phyloP scores from a whole-genome alignment of 2,888 invertebrate genomes.

The Lissonota sp. region DNA sequence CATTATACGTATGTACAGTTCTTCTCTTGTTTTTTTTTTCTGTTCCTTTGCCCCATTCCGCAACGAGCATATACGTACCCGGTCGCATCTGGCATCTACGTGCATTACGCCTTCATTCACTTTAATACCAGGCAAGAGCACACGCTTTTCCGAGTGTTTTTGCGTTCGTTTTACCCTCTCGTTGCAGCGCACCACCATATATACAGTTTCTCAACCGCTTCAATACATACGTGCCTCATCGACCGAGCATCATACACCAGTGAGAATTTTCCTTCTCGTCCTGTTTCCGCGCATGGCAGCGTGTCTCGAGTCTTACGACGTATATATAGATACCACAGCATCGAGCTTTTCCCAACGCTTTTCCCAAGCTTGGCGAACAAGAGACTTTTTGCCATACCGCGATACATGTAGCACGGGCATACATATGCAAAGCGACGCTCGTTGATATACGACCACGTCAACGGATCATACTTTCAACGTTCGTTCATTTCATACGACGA shows the following conservation, averaged over 20 bases:
- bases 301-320: constrained; percentile 22
- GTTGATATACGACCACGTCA: constrained; percentile 61
- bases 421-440: constrained; percentile 60
- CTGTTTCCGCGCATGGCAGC: not conserved
- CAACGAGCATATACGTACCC: constrained; percentile 3
- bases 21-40: constrained; percentile 7
- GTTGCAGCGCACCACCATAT: not conserved
- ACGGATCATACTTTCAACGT: constrained; percentile 64
- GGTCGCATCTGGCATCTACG: constrained; percentile 42
- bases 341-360: too few relatives aligned
- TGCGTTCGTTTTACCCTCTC: constrained; percentile 31
- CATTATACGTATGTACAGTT: constrained; percentile 5
- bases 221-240: constrained; percentile 45
- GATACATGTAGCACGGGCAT: constrained; percentile 52
- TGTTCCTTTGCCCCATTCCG: not conserved
- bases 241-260: constrained; percentile 18
- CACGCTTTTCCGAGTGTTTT: constrained; percentile 41
- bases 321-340: not conserved
- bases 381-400: constrained; percentile 30
- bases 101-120: constrained; percentile 48
- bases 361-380: constrained; percentile 3
- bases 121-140: constrained; percentile 9
- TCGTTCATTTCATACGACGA: constrained; percentile 59
- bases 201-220: constrained; percentile 33
- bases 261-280: not conserved